A percentile compares a stretch with the other conserved stretches of the same genome.
Conservation (phyloP, 2,797 vertebrate species). For the Eleutherodactylus coqui region DNA sequence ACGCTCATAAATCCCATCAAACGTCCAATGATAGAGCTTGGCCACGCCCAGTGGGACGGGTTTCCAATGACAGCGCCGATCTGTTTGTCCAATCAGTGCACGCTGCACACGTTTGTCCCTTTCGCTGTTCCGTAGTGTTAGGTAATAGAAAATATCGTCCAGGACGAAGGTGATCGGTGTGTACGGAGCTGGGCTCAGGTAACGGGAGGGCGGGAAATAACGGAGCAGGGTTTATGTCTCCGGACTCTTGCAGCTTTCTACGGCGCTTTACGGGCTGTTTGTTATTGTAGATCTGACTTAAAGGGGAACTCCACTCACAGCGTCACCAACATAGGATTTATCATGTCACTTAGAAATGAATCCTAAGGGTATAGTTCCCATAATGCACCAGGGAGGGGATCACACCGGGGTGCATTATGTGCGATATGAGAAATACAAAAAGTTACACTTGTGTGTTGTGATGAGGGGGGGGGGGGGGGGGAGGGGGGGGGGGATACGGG, state of each 20-base stretch:
- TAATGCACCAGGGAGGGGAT: not conserved
- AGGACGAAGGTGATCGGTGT: constrained; percentile 22
- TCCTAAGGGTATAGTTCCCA: not conserved
- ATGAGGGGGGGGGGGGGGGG: no score
- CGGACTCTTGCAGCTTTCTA: not conserved
- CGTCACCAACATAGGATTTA: not conserved
- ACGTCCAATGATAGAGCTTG: not conserved
- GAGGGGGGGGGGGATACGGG: no score
- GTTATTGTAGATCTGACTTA: not conserved
- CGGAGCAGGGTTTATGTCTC: not conserved
- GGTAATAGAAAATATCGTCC: not conserved
- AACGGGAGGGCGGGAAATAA: not conserved
- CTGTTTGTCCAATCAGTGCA: not conserved
- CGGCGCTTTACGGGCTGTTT: not conserved
- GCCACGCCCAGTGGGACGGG: not conserved
- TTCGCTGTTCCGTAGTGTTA: not conserved
- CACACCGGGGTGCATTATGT: no score
- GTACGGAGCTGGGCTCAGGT: not conserved
- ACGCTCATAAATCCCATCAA: not conserved
- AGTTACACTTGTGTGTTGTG: no score
- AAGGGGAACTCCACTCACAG: not conserved
- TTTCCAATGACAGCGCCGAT: not conserved
- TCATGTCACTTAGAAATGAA: no score
- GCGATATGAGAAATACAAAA: no score
- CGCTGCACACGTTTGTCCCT: constrained; percentile 6